Evolutionary conservation across 2,888 invertebrate species (phyloP).

Genomic region (Brenthis ino): DNA sequence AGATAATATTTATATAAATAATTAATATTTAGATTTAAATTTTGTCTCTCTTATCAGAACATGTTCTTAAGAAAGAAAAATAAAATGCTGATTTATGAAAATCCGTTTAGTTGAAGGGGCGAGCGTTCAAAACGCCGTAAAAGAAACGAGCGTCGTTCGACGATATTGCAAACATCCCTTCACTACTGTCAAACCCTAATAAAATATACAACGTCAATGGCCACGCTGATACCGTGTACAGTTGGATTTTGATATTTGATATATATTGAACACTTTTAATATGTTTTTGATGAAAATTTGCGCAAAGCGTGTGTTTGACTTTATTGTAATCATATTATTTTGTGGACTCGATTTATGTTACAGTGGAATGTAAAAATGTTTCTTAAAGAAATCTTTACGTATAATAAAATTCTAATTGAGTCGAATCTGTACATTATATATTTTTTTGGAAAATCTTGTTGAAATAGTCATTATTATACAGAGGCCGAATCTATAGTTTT

Average conservation of each 20-base stretch:
- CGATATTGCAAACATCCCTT: slow-evolving; percentile 54
- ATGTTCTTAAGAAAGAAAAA: slow-evolving; percentile 24
- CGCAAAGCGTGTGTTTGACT: too few relatives aligned
- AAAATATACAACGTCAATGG: slow-evolving; percentile 43
- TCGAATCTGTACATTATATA: too few relatives aligned
- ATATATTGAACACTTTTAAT: not conserved
- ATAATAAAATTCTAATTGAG: too few relatives aligned
- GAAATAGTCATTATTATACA: too few relatives aligned
- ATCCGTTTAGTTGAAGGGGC: slow-evolving; percentile 45
- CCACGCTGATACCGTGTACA: slow-evolving; percentile 11
- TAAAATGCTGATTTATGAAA: slow-evolving; percentile 42
- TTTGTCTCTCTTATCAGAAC: not conserved
- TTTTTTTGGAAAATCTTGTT: too few relatives aligned
- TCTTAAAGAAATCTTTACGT: too few relatives aligned
- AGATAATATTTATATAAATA: not conserved
- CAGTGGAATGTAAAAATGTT: too few relatives aligned
- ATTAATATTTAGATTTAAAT: not conserved
- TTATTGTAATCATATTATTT: too few relatives aligned
- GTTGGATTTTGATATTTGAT: slow-evolving; percentile 5
- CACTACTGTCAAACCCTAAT: slow-evolving; percentile 54
- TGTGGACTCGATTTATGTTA: too few relatives aligned
- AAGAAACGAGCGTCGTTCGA: slow-evolving; percentile 47
- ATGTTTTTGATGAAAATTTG: too few relatives aligned
- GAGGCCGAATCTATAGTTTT: too few relatives aligned
- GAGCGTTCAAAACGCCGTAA: slow-evolving; percentile 52